Conservation (phyloP, 2,888 invertebrate genomes). For the Amiota communis region DNA sequence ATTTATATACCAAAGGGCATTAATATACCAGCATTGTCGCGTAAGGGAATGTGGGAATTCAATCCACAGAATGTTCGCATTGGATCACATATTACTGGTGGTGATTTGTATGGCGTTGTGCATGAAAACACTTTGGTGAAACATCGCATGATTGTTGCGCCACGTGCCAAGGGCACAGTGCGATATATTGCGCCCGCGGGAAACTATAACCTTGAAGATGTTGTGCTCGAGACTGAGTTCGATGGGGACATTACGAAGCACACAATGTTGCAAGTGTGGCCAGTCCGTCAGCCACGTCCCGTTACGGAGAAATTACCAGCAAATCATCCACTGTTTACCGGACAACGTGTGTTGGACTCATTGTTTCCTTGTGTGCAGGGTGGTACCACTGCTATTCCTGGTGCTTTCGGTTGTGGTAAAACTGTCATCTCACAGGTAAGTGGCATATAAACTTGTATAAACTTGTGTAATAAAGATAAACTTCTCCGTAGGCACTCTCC, state of each 20-base stretch:
- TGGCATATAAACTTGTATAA: neutral
- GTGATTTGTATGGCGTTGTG: slow-evolving; percentile 95
- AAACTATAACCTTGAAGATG: slow-evolving; percentile 92
- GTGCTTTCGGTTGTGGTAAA: slow-evolving; percentile 99
- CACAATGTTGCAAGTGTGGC: slow-evolving; percentile 99
- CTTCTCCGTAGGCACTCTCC: slow-evolving; percentile 93
- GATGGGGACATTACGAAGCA: slow-evolving; percentile 92
- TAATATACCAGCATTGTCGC: slow-evolving; percentile 90
- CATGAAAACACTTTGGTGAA: slow-evolving; percentile 98
- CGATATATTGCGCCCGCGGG: slow-evolving; percentile 95
- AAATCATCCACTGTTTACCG: slow-evolving; percentile 97
- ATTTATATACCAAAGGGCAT: slow-evolving; percentile 99
- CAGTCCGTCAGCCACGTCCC: slow-evolving; percentile 97
- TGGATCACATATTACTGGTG: slow-evolving; percentile 97
- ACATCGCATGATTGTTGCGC: slow-evolving; percentile 96
- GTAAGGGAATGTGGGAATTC: slow-evolving; percentile 92
- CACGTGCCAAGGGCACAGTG: slow-evolving; percentile 95
- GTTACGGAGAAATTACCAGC: slow-evolving; percentile 97
- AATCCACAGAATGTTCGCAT: slow-evolving; percentile 84
- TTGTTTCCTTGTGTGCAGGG: slow-evolving; percentile 99
- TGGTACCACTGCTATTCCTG: slow-evolving; percentile 98
- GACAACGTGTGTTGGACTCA: slow-evolving; percentile 97
- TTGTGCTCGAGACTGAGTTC: slow-evolving; percentile 97
- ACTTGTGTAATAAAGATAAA: slow-evolving; percentile 46
- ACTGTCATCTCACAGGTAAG: slow-evolving; percentile 76